These are phyloP conservation scores for Stichopus horrens DNA, from an alignment of 53 echinoderm and acorn worm genomes.

Conservation along the genomic window DNA sequence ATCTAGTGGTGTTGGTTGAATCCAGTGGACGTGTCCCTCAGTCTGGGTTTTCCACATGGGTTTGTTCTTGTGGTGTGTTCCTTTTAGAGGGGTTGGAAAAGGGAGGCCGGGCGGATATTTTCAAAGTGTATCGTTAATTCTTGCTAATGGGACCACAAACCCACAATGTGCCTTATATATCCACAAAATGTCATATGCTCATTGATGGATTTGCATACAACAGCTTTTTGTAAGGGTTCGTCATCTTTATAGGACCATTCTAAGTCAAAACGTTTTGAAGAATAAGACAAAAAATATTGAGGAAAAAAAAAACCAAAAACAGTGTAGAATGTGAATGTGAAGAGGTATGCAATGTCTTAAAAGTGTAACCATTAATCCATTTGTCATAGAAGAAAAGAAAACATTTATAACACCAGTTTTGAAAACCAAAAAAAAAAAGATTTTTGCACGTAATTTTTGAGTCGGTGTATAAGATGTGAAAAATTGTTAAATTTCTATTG, in stretches of 20 bases:
- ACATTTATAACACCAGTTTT: conserved; percentile 2
- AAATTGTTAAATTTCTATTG: neutral
- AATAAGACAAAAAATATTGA: neutral
- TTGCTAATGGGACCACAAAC: conserved; percentile 42
- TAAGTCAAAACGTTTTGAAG: conserved; percentile 8
- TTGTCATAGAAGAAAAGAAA: neutral
- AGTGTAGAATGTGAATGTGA: neutral
- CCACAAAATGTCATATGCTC: conserved; percentile 15
- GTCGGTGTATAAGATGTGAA: neutral
- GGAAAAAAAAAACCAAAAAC: neutral
- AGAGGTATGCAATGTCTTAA: neutral
- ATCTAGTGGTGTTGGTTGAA: neutral
- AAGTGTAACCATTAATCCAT: neutral
- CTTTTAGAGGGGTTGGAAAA: neutral
- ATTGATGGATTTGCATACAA: conserved; percentile 35
- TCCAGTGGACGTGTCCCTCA: neutral
- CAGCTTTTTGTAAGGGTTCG: conserved; percentile 2
- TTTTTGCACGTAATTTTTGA: conserved; percentile 2
- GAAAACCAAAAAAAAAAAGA: neutral
- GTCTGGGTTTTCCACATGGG: neutral
- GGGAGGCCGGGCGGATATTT: neutral
- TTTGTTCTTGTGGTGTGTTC: neutral
- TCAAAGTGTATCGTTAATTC: conserved; percentile 30
- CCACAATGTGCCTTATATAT: conserved; percentile 31
- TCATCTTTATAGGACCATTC: conserved; percentile 7